A percentile compares a stretch with the other conserved stretches of the same genome.
Evolutionary conservation across 2,113 vertebrate genomes (phyloP).

Genomic region (Lagopus muta): DNA sequence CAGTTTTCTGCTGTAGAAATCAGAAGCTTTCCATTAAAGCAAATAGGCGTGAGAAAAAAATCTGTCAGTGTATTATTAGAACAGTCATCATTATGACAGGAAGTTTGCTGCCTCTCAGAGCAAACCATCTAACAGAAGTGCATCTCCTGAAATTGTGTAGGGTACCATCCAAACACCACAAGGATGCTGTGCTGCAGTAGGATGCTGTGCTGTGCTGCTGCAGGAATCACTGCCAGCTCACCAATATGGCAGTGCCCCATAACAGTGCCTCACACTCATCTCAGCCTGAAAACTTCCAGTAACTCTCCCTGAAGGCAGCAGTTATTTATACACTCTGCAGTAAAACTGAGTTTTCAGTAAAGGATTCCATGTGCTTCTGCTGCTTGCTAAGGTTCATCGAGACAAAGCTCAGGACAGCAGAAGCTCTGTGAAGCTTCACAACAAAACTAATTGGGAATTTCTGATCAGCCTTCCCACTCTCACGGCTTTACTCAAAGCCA

Average conservation of each 20-base stretch:
- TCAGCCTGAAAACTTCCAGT: neutral
- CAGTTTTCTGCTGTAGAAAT: neutral
- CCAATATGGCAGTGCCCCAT: neutral
- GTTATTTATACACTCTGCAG: neutral
- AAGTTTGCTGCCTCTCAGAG: neutral
- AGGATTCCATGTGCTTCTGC: neutral
- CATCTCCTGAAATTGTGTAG: neutral
- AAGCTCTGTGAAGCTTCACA: neutral
- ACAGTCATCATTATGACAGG: neutral
- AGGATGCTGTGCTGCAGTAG: too few species aligned
- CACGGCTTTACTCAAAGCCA: too few species aligned
- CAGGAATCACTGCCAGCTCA: neutral
- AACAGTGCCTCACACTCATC: neutral
- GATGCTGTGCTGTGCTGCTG: too few species aligned
- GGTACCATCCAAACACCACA: fast-evolving
- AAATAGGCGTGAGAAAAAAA: neutral
- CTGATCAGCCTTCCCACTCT: neutral
- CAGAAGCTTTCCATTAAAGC: neutral
- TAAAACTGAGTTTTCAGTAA: neutral
- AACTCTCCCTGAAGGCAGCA: neutral
- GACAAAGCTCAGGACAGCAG: neutral
- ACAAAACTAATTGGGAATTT: neutral
- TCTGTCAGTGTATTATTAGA: neutral
- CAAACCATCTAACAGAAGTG: neutral
- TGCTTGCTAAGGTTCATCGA: neutral